Evolutionary conservation across 2,797 vertebrate species (phyloP).

Genomic region (Acrossocheilus wenchowensis): DNA sequence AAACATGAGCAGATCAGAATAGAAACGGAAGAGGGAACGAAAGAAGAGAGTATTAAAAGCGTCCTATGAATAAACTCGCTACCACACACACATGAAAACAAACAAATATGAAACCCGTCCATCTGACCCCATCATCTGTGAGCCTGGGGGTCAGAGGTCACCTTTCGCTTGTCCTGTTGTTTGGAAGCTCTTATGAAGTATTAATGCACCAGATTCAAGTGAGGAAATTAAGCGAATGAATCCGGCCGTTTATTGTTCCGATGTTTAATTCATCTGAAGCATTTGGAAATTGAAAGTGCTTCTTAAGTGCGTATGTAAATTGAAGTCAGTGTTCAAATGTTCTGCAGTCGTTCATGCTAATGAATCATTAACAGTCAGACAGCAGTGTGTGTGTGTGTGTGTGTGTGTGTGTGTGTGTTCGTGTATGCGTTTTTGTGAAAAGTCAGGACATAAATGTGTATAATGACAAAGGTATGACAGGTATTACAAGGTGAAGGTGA

Average conservation of each 20-base stretch:
- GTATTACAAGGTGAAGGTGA: too few relatives aligned
- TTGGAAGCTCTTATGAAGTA: background rate
- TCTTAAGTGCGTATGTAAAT: background rate
- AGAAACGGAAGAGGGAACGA: conserved; percentile 5
- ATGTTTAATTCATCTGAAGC: background rate
- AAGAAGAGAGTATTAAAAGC: conserved; percentile 28
- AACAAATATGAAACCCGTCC: background rate
- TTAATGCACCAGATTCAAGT: background rate
- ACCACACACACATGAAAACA: background rate
- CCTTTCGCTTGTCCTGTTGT: background rate
- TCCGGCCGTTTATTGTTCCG: background rate
- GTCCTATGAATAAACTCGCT: conserved; percentile 6
- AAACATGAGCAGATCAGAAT: conserved; percentile 6
- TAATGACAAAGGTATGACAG: too few relatives aligned
- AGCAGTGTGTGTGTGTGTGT: background rate
- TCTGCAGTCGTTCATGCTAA: background rate
- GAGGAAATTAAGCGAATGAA: background rate
- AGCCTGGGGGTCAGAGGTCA: conserved; percentile 9
- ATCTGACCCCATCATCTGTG: background rate
- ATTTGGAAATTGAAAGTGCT: conserved; percentile 15
- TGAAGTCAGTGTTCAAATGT: conserved; percentile 8
- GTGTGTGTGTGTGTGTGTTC: background rate
- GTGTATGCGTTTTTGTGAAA: too few relatives aligned
- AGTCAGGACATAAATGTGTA: too few relatives aligned
- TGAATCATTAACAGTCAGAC: background rate